Evolutionary conservation across 2,797 vertebrate genomes (phyloP).

Genomic region (Sandelia bainsii): DNA sequence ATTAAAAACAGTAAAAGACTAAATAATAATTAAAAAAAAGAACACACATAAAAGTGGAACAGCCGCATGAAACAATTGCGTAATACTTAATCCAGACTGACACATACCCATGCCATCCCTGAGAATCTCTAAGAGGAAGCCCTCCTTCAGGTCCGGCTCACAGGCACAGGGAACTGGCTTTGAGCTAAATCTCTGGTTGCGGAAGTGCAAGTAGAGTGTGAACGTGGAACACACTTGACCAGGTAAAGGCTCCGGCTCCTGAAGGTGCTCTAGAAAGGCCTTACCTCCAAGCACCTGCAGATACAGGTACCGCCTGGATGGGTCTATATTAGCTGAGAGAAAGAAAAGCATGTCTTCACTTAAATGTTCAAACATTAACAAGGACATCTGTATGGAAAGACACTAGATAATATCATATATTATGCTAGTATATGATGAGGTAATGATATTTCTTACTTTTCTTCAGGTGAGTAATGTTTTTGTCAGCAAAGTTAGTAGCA

Average conservation of each 20-base stretch:
- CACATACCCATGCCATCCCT: constrained; percentile 87
- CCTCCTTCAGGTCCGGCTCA: constrained; percentile 95
- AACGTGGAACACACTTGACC: constrained; percentile 94
- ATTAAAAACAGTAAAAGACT: not conserved
- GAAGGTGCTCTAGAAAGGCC: constrained; percentile 97
- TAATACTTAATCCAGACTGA: not conserved
- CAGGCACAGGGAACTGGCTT: constrained; percentile 96
- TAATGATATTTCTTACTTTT: constrained; percentile 84
- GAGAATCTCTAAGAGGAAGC: constrained; percentile 94
- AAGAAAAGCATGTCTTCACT: constrained; percentile 13
- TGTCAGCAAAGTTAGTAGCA: constrained; percentile 82
- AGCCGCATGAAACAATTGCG: not conserved
- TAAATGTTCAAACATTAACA: not conserved
- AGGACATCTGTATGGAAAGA: not conserved
- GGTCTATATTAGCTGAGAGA: constrained; percentile 90
- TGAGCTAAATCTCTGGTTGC: constrained; percentile 95
- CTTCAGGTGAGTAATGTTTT: constrained; percentile 82
- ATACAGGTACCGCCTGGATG: constrained; percentile 93
- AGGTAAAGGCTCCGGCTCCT: constrained; percentile 93
- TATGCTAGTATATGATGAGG: too few relatives aligned
- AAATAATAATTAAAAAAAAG: not conserved
- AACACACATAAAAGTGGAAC: not conserved
- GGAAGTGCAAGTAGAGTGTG: constrained; percentile 93
- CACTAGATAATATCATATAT: too few relatives aligned
- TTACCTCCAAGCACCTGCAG: constrained; percentile 96